Base-by-base conservation (phyloP, 2,797 vertebrate genomes). In the Anas bahamensis region DNA sequence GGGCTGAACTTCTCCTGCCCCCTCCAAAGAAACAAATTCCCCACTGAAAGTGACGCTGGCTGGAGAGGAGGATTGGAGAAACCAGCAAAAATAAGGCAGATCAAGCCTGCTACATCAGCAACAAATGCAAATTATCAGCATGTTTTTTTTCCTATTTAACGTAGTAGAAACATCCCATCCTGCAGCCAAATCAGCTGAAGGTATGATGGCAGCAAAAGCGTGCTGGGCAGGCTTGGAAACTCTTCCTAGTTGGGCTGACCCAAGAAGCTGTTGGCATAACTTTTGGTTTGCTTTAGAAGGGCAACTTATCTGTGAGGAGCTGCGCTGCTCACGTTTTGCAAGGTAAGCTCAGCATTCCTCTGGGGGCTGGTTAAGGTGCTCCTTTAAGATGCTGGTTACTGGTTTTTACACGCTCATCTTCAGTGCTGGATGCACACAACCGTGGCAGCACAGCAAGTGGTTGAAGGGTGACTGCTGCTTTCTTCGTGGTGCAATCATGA, bases 361-460 rank as follows among this genome's bases (percentile, higher is more conserved):
- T n/a, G 61, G 41, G 79, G 35, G 37, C 13, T 59, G n/a, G 33
- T 46, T 24, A 37, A 9, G 31, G 35, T 50, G 15, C 24, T 31
- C 44, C 31, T 53, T 21, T 29, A 19, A 44, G 48, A 7, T 9
- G 10, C 15, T 0, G 0, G 1, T 12, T 22, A 3, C 5, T 73
- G 75, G 9, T 2, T 14, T 21, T 24, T 83, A 42, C 13, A n/a
- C 10, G 7, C 15, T 28, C 0, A 0, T 5, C 0, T 3, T 9
- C 44, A 2, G 44, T 4, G 66, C 70, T 23, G 70, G 72, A 13
- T 8, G 26, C 28, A 33, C 26, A 7, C 46, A 28, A 44, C 61
- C 41, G 73, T 46, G 61, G 37, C 60, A 56, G 64, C 7, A 4
- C 2, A 2, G 72, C 5, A 31, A 81, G 80, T 24, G 35, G 64